Percentiles rank a stretch among this genome's conserved stretches.
These are phyloP conservation scores for Epinephelus fuscoguttatus DNA, from an alignment of 2,113 vertebrate genomes.

Conservation along the genomic window DNA sequence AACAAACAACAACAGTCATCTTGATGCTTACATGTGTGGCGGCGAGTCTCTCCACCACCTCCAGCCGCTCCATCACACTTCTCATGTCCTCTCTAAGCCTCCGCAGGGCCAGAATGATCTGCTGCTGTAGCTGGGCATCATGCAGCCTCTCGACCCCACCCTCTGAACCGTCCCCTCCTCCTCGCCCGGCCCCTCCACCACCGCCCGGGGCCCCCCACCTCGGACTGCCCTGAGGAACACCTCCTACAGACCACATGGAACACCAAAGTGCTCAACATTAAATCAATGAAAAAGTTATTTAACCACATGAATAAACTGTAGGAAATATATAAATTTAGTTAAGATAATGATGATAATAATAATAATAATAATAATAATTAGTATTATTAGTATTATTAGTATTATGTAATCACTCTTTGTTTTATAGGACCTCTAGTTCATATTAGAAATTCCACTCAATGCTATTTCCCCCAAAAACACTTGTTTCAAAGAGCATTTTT, in stretches of 20 bases:
- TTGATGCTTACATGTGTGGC: conserved; percentile 82
- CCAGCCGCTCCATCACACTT: conserved; percentile 88
- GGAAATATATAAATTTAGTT: not conserved
- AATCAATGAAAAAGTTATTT: not conserved
- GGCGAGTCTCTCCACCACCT: conserved; percentile 85
- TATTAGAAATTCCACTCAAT: not conserved
- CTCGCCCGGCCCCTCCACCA: conserved; percentile 23
- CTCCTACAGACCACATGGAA: conserved; percentile 57
- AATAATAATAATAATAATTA: too few relatives aligned
- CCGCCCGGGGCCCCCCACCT: conserved; percentile 16
- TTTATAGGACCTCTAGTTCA: not conserved
- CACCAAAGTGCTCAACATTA: not conserved
- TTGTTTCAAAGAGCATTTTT: too few relatives aligned
- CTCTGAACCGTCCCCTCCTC: conserved; percentile 69
- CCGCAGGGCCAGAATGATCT: conserved; percentile 85
- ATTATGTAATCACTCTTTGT: not conserved
- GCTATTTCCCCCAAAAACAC: not conserved
- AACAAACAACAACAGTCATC: too few relatives aligned
- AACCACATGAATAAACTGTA: not conserved
- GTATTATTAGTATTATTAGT: too few relatives aligned
- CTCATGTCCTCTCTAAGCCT: conserved; percentile 90
- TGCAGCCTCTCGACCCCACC: conserved; percentile 75
- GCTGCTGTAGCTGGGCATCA: conserved; percentile 82
- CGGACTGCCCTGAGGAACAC: conserved; percentile 43
- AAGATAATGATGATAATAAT: too few relatives aligned